Percentiles rank a stretch among this genome's conserved stretches.
phyloP scores from a whole-genome alignment of 2,113 vertebrate species.

The Colinus virginianus region DNA sequence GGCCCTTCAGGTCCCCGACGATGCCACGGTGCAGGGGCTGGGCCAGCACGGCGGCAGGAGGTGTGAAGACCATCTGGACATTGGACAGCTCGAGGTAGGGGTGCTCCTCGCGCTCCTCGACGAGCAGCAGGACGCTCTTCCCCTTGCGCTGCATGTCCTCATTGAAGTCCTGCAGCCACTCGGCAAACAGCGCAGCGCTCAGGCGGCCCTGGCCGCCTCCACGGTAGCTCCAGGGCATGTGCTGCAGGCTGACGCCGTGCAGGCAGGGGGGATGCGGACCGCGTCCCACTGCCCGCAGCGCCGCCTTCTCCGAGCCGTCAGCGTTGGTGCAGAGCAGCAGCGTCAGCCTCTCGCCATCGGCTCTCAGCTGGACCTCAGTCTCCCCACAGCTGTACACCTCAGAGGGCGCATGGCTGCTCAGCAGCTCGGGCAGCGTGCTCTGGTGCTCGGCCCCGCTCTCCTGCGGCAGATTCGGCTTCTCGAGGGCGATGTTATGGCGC shows the following conservation, averaged over 20 bases:
- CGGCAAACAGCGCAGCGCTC: background rate
- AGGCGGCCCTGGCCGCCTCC: background rate
- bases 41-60: rapidly evolving
- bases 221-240: conserved; percentile 37
- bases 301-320: conserved; percentile 28
- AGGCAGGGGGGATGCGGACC: background rate
- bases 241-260: background rate
- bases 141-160: background rate
- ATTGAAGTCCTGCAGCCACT: conserved; percentile 52
- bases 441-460: too few relatives aligned
- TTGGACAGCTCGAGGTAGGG: conserved; percentile 34
- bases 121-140: conserved; percentile 14
- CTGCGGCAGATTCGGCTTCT: background rate
- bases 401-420: background rate
- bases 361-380: background rate
- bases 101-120: background rate
- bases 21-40: conserved; percentile 47
- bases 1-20: background rate
- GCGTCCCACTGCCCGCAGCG: conserved; percentile 29
- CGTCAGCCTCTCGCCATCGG: background rate
- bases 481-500: background rate
- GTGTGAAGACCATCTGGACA: conserved; percentile 17
- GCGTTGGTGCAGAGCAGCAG: conserved; percentile 59
- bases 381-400: conserved; percentile 36
- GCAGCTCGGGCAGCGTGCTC: background rate